These are phyloP conservation scores for Nicator chloris DNA, from an alignment of 2,113 vertebrate genomes.

Conservation along the genomic window DNA sequence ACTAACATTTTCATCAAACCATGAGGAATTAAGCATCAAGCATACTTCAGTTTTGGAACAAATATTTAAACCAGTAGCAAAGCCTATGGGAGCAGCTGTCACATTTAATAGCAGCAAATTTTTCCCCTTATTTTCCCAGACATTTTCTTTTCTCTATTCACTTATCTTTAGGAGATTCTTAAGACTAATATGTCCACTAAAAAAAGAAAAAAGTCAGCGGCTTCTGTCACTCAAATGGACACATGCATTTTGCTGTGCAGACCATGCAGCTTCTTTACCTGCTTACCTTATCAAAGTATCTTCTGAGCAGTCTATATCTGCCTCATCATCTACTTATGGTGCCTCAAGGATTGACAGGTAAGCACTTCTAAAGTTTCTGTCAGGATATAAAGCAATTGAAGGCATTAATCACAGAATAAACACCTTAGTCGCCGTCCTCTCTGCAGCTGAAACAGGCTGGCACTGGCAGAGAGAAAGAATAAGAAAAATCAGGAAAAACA, in stretches of 20 bases:
- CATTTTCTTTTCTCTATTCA: background rate
- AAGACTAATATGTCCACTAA: background rate
- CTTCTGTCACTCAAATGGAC: background rate
- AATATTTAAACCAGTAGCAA: background rate
- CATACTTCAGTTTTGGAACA: background rate
- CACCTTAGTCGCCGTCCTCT: background rate
- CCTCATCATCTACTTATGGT: background rate
- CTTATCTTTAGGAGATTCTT: background rate
- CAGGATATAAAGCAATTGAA: background rate
- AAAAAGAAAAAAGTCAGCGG: background rate
- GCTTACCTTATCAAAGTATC: background rate
- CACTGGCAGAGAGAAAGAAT: background rate
- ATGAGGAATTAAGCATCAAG: background rate
- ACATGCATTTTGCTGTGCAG: background rate
- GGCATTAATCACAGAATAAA: conserved; percentile 25
- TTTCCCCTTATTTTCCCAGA: background rate
- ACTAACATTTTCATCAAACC: conserved; percentile 3
- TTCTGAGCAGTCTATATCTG: background rate
- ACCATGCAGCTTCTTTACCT: background rate
- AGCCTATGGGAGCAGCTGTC: background rate
- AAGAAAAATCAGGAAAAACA: background rate
- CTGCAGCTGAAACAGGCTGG: background rate
- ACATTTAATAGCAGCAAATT: background rate
- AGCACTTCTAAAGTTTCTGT: background rate
- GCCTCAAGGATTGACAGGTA: background rate